Conservation (phyloP, 2,888 invertebrate species). For the Phengaris arion region DNA sequence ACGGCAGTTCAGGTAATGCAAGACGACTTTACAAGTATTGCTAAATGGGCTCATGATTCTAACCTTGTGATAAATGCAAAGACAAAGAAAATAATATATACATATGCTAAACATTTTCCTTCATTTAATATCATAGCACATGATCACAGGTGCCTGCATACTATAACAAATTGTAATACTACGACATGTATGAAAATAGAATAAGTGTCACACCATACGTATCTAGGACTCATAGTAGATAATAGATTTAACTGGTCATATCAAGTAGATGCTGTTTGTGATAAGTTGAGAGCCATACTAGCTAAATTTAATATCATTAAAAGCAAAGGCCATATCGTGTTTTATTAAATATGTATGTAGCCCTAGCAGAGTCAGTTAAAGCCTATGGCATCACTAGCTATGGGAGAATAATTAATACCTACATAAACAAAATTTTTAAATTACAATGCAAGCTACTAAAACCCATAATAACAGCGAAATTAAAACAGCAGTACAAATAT, state of each 20-base stretch:
- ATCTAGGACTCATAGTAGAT: no score
- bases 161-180: not conserved
- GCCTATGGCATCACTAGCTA: not conserved
- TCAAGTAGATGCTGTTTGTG: not conserved
- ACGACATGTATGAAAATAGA: no score
- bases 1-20: no score
- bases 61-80: not conserved
- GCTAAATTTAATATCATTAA: no score
- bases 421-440: not conserved
- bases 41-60: no score
- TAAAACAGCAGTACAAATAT: not conserved
- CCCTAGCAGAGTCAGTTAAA: not conserved
- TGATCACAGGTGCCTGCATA: not conserved
- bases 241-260: no score
- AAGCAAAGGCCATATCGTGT: not conserved
- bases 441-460: not conserved
- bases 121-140: not conserved
- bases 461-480: not conserved
- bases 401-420: no score
- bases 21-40: no score
- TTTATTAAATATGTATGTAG: not conserved
- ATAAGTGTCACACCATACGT: no score
- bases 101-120: not conserved
- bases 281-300: not conserved
- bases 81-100: not conserved